Evolutionary conservation across 2,797 vertebrate species (phyloP).

Genomic region (Coendou prehensilis): DNA sequence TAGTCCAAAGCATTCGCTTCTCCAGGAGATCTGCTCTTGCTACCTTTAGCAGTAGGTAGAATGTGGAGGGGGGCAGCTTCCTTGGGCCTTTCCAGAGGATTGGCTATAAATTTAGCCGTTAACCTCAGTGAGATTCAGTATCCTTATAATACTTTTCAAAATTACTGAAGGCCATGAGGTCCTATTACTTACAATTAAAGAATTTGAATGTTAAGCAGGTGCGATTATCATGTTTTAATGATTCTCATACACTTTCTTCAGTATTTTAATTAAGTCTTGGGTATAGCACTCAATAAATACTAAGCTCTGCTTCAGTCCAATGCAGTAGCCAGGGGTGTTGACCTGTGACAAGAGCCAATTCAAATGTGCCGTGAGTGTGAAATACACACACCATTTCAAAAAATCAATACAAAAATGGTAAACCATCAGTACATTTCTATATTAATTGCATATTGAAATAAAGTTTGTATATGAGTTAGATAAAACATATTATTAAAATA

Average conservation of each 20-base stretch:
- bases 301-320: neutral
- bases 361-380: neutral
- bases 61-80: neutral
- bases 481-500: constrained; percentile 6
- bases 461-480: neutral
- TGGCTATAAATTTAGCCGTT: neutral
- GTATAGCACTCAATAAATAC: neutral
- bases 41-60: neutral
- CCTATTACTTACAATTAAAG: neutral
- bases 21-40: neutral
- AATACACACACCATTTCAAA: neutral
- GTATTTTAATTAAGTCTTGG: neutral
- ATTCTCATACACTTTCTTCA: neutral
- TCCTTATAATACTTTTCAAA: neutral
- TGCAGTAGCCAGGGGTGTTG: neutral
- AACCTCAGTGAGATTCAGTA: neutral
- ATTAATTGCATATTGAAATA: neutral
- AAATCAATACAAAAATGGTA: neutral
- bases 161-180: neutral
- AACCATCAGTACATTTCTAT: neutral
- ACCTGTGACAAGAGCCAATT: neutral
- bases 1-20: neutral
- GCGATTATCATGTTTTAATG: neutral
- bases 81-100: neutral
- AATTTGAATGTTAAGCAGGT: neutral